Evolutionary conservation across 2,797 vertebrate genomes (phyloP).

Genomic region (Borostomias antarcticus): DNA sequence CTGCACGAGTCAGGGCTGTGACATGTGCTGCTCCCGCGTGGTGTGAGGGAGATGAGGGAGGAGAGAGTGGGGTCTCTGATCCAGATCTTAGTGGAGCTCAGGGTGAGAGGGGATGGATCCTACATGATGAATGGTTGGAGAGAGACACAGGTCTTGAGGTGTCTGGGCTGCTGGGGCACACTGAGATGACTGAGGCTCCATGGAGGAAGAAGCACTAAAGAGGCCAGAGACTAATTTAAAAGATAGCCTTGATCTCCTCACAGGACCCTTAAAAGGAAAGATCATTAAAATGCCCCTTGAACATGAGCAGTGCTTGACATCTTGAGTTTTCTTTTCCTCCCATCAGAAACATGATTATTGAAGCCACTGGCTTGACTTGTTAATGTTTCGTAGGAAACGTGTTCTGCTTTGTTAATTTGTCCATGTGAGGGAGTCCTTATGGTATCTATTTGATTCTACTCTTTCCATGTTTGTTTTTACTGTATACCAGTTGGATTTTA

Average conservation of each 20-base stretch:
- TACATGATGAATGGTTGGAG: neutral
- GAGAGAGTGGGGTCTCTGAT: neutral
- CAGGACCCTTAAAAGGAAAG: conserved; percentile 24
- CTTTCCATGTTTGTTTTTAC: neutral
- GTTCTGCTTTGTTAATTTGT: neutral
- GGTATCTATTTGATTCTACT: neutral
- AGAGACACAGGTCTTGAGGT: neutral
- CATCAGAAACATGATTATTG: neutral
- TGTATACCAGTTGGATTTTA: neutral
- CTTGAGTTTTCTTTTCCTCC: neutral
- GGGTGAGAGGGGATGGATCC: neutral
- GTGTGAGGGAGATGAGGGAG: neutral
- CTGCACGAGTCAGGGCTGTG: neutral
- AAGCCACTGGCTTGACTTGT: neutral
- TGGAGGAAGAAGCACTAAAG: neutral
- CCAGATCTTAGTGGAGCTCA: neutral
- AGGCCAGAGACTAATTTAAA: conserved; percentile 19
- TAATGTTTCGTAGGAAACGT: conserved; percentile 2
- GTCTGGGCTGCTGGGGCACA: neutral
- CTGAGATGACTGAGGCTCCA: neutral
- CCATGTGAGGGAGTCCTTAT: neutral
- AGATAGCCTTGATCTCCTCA: conserved; percentile 31
- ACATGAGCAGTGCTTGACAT: conserved; percentile 1
- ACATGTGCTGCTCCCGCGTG: neutral
- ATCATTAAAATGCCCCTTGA: conserved; percentile 23